Evolutionary conservation across 1,140 invertebrate genomes (phyloP).

Genomic region (Cydia amplana): DNA sequence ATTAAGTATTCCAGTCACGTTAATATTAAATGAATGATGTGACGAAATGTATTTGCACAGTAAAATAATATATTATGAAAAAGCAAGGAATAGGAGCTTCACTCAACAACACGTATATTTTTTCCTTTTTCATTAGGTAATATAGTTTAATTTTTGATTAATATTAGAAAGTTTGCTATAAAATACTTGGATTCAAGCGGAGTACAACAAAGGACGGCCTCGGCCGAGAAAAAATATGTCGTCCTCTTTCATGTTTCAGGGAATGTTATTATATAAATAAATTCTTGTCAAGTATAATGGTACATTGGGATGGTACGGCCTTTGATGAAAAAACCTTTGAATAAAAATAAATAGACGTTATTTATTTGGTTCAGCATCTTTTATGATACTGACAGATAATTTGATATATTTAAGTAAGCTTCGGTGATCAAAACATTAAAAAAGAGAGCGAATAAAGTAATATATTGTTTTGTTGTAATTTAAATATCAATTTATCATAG

Average conservation of each 20-base stretch:
- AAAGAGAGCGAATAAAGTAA: too few relatives aligned
- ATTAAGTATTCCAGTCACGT: neutral
- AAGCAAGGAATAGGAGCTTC: too few relatives aligned
- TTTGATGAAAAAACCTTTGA: slow-evolving; percentile 10
- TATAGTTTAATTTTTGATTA: too few relatives aligned
- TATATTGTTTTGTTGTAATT: too few relatives aligned
- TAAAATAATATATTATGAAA: too few relatives aligned
- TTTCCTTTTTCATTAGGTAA: too few relatives aligned
- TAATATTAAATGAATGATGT: too few relatives aligned
- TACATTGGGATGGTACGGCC: neutral
- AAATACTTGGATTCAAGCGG: neutral
- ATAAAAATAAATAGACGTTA: neutral
- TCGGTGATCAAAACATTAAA: too few relatives aligned
- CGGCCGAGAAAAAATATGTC: slow-evolving; percentile 36
- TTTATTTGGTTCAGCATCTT: neutral
- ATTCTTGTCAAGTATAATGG: slow-evolving; percentile 37
- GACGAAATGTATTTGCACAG: too few relatives aligned
- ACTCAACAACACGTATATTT: too few relatives aligned
- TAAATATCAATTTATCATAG: too few relatives aligned
- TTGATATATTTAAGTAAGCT: neutral
- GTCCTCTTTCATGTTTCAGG: slow-evolving; percentile 41
- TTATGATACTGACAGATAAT: neutral
- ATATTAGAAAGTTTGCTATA: neutral
- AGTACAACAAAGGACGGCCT: slow-evolving; percentile 38
- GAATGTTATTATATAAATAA: slow-evolving; percentile 36